Evolutionary conservation across 2,797 vertebrate species (phyloP).

Genomic region (Pterois miles): DNA sequence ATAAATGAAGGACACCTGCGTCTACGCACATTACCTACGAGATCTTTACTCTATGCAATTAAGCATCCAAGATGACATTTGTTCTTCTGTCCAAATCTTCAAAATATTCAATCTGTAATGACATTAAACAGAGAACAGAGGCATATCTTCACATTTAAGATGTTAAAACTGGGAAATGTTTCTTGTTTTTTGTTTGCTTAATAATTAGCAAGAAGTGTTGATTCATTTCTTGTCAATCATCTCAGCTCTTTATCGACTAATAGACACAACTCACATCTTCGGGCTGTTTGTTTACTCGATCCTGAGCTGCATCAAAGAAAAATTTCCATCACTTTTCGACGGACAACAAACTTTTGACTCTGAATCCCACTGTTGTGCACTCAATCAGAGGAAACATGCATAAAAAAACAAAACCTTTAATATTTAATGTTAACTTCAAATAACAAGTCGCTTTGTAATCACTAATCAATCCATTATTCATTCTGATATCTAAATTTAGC

Average conservation of each 20-base stretch:
- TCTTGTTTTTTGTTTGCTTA: neutral
- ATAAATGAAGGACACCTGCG: neutral
- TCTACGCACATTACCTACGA: fast-evolving
- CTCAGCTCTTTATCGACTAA: neutral
- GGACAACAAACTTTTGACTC: neutral
- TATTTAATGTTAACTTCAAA: neutral
- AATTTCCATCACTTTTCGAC: neutral
- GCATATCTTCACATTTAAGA: neutral
- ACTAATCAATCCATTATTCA: neutral
- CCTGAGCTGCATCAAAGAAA: neutral
- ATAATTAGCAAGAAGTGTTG: neutral
- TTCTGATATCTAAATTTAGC: neutral
- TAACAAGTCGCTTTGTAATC: neutral
- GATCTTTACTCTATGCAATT: neutral
- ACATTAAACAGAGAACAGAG: neutral
- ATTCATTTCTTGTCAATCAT: neutral
- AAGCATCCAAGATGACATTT: neutral
- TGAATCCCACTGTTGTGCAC: neutral
- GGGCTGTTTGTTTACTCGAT: neutral
- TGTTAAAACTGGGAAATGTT: neutral
- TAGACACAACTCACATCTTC: neutral
- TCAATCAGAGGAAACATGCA: neutral
- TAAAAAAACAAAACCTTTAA: neutral
- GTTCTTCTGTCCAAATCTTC: neutral
- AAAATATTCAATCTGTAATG: neutral